Percentiles rank a stretch among this genome's conserved stretches.
Conservation (phyloP, 2,797 vertebrate species). For the Cossypha niveicapilla region DNA sequence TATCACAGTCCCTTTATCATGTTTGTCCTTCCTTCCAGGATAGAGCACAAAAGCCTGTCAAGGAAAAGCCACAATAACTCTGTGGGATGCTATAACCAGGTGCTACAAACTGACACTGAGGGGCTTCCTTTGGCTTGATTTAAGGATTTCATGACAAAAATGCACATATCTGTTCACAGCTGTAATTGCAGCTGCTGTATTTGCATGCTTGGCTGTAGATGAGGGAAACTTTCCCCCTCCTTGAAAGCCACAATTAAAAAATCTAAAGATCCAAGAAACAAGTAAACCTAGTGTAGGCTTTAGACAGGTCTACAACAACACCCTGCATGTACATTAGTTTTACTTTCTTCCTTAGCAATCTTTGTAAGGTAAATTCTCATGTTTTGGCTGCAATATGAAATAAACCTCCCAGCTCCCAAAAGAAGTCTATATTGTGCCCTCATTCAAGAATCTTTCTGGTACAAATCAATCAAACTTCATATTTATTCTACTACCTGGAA, state of each 20-base stretch:
- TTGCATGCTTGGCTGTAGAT: not conserved
- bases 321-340: not conserved
- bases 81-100: not conserved
- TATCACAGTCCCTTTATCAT: not conserved
- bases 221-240: not conserved
- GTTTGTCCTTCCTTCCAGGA: not conserved
- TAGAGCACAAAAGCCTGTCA: not conserved
- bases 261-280: not conserved
- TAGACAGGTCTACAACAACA: not conserved
- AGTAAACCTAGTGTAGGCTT: not conserved
- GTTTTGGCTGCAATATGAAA: not conserved
- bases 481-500: not conserved
- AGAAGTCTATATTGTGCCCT: not conserved
- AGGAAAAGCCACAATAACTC: not conserved
- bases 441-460: not conserved
- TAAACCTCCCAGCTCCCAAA: not conserved
- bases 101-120: not conserved
- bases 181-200: not conserved
- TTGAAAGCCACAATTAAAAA: not conserved
- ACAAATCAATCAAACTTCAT: not conserved
- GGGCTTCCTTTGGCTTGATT: not conserved
- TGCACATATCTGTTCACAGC: rapidly evolving
- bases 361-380: not conserved
- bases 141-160: not conserved
- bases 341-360: not conserved